phyloP scores from a whole-genome alignment of 2,888 invertebrate species.

The Ophioninae sp. region DNA sequence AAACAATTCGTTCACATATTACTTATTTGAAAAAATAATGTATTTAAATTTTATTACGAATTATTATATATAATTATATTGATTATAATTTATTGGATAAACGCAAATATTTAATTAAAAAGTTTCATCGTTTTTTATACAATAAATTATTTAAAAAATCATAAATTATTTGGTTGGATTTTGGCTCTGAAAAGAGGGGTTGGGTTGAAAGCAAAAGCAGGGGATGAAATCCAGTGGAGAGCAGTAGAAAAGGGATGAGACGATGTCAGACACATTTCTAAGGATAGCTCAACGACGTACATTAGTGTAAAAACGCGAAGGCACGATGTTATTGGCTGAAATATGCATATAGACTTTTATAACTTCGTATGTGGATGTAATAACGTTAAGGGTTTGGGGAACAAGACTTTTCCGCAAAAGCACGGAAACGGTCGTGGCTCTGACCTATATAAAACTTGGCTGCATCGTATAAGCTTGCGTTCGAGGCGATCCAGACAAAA shows the following conservation, averaged over 20 bases:
- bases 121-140: too few species aligned
- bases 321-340: constrained; percentile 5
- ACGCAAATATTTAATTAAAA: too few species aligned
- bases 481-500: constrained; percentile 13
- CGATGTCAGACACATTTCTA: not conserved
- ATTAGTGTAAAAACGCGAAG: constrained; percentile 27
- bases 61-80: too few species aligned
- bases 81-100: too few species aligned
- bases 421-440: constrained; percentile 39
- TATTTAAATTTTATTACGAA: too few species aligned
- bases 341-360: constrained; percentile 27
- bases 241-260: not conserved
- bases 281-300: constrained; percentile 6
- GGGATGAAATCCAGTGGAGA: not conserved
- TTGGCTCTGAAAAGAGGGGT: too few species aligned
- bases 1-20: too few species aligned
- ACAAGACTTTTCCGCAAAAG: constrained; percentile 39
- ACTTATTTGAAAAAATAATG: too few species aligned
- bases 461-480: not conserved
- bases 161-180: too few species aligned
- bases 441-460: constrained; percentile 46
- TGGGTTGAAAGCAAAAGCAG: too few species aligned
- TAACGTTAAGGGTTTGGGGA: constrained; percentile 9
- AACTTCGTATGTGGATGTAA: not conserved
- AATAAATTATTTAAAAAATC: too few species aligned